A percentile compares a stretch with the other conserved stretches of the same genome.
Conservation (phyloP, 2,888 invertebrate genomes). For the Pardosa pseudoannulata region DNA sequence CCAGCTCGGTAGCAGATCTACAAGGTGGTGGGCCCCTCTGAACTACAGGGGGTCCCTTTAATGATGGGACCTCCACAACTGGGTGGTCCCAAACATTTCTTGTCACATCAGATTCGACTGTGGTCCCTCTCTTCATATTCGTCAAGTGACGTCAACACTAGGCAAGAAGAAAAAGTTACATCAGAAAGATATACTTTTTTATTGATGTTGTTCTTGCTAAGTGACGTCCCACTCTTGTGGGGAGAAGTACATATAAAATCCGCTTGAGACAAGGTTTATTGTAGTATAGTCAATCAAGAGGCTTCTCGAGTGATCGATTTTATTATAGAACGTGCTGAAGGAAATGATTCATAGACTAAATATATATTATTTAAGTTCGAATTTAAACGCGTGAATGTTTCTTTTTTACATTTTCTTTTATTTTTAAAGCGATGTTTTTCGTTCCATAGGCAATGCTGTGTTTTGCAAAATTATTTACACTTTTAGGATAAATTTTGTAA, state of each 20-base stretch:
- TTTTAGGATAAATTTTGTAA: too few relatives aligned
- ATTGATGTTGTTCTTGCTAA: constrained; percentile 1
- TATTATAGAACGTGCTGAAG: background rate
- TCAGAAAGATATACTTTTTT: constrained; percentile 7
- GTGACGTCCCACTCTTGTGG: background rate
- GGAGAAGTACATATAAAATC: background rate
- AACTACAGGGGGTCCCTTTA: constrained; percentile 58
- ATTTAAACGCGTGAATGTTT: background rate
- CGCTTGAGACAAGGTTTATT: background rate
- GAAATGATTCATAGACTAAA: background rate
- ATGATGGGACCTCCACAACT: constrained; percentile 65
- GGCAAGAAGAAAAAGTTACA: constrained; percentile 32
- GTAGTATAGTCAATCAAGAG: background rate
- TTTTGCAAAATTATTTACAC: too few relatives aligned
- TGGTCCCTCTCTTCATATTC: constrained; percentile 63
- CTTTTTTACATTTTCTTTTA: background rate
- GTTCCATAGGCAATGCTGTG: too few relatives aligned
- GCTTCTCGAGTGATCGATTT: background rate
- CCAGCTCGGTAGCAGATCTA: constrained; percentile 51
- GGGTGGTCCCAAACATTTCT: constrained; percentile 69
- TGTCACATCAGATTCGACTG: constrained; percentile 67
- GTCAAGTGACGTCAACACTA: constrained; percentile 49
- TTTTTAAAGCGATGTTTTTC: too few relatives aligned
- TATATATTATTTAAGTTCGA: background rate
- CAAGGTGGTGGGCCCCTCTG: constrained; percentile 45